phyloP scores from a whole-genome alignment of 2,113 vertebrate genomes.

The Colaptes auratus region DNA sequence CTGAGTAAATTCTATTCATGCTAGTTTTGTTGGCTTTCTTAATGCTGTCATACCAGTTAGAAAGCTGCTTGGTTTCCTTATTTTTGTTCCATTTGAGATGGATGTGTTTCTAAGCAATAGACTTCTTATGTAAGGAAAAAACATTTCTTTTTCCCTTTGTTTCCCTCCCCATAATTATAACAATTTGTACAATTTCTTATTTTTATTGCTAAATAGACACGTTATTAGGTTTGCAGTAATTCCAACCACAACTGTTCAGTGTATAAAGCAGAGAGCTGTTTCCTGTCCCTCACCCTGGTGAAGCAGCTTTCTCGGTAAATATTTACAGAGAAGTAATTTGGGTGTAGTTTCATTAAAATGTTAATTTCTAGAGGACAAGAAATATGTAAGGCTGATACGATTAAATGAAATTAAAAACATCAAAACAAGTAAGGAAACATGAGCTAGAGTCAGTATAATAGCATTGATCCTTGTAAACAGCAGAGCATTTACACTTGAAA shows the following conservation, averaged over 20 bases:
- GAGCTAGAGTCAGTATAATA: not conserved
- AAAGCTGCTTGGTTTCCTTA: not conserved
- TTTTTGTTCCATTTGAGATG: conserved; percentile 1
- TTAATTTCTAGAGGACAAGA: conserved; percentile 25
- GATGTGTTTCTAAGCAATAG: conserved; percentile 5
- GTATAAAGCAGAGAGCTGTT: not conserved
- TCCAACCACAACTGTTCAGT: not conserved
- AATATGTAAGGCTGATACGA: not conserved
- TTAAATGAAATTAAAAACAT: not conserved
- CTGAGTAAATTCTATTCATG: not conserved
- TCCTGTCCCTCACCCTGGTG: not conserved
- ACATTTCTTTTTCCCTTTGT: not conserved
- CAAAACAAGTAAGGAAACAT: not conserved
- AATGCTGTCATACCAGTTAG: not conserved
- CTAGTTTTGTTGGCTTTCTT: conserved; percentile 20
- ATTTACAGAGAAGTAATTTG: conserved; percentile 31
- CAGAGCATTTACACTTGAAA: not conserved
- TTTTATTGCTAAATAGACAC: not conserved
- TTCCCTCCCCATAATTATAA: not conserved
- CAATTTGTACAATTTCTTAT: not conserved
- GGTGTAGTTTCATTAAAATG: conserved; percentile 17
- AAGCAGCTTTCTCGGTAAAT: conserved; percentile 27
- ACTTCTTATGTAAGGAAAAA: not conserved
- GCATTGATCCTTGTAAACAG: not conserved
- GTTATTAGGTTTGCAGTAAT: not conserved